Evolutionary conservation across 2,888 invertebrate genomes (phyloP).

Genomic region (Cephus spinipes): DNA sequence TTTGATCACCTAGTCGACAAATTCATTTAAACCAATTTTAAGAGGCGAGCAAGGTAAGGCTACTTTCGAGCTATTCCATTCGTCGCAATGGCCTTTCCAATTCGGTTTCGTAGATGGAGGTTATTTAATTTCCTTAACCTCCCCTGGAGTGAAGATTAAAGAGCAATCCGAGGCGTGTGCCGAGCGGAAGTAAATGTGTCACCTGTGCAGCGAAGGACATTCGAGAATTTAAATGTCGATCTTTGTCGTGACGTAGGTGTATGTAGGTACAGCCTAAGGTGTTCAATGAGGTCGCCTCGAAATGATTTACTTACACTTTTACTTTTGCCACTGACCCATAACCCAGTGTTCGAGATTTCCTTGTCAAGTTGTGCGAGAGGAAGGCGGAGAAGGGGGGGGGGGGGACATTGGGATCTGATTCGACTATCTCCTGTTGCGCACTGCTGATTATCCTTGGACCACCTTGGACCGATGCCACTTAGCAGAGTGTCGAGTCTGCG

Average conservation of each 20-base stretch:
- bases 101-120: no score
- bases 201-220: neutral
- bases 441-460: neutral
- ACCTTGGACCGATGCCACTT: neutral
- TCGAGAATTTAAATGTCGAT: neutral
- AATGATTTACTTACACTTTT: neutral
- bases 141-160: neutral
- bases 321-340: constrained; percentile 8
- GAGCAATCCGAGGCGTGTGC: neutral
- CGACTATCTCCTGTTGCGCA: neutral
- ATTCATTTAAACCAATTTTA: no score
- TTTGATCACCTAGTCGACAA: no score
- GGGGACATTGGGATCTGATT: neutral
- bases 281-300: neutral
- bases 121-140: neutral
- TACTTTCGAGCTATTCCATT: no score
- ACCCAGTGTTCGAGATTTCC: neutral
- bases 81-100: no score
- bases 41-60: no score
- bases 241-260: neutral
- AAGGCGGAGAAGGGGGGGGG: neutral
- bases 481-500: neutral
- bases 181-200: neutral
- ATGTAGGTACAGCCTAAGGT: neutral
- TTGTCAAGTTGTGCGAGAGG: neutral